Percentiles rank a stretch among this genome's conserved stretches.
These are phyloP conservation scores for Ailurus styani DNA, from an alignment of 2,113 vertebrate species.

Conservation along the genomic window DNA sequence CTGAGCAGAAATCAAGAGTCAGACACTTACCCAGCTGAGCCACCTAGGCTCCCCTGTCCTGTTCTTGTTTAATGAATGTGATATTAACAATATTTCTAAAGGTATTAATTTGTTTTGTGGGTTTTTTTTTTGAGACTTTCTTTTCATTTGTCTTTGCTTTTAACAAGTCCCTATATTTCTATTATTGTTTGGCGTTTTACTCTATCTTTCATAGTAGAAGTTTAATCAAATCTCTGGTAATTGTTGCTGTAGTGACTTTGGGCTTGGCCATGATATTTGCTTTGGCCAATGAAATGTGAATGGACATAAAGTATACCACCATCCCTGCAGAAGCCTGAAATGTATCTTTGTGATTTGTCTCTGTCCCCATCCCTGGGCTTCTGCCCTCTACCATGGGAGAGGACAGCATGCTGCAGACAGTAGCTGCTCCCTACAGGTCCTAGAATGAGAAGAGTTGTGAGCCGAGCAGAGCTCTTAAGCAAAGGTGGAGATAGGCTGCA, in stretches of 20 bases:
- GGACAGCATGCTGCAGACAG: background rate
- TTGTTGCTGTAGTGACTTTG: background rate
- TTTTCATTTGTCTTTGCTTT: background rate
- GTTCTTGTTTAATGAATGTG: background rate
- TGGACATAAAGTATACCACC: background rate
- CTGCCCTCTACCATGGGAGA: background rate
- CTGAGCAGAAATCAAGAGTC: background rate
- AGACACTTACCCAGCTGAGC: background rate
- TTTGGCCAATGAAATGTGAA: background rate
- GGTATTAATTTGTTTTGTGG: background rate
- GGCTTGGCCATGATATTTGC: background rate
- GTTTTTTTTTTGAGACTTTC: background rate
- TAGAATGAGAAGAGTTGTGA: background rate
- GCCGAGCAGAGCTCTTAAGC: background rate
- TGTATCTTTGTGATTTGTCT: background rate
- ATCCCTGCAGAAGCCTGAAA: background rate
- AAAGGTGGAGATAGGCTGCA: background rate
- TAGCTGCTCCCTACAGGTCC: background rate
- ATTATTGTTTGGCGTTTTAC: background rate
- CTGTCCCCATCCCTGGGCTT: background rate
- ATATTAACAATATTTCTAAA: background rate
- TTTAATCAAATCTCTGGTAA: background rate
- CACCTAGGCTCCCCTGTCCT: background rate
- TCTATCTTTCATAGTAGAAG: slow-evolving; percentile 4
- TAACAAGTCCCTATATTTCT: background rate